These are phyloP conservation scores for Plebejus melissa DNA, from an alignment of 2,888 invertebrate species.

Conservation along the genomic window DNA sequence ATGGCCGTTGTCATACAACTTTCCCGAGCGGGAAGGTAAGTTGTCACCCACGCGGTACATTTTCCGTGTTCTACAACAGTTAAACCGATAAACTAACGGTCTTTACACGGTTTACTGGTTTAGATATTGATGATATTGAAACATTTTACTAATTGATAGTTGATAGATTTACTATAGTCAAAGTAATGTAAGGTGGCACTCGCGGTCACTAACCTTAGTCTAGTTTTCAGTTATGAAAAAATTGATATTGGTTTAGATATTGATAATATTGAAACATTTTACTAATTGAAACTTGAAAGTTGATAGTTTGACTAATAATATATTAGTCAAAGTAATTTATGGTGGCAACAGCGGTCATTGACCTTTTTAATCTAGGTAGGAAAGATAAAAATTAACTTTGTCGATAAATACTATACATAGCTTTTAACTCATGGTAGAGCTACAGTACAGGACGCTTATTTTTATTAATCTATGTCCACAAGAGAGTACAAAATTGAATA, in stretches of 20 bases:
- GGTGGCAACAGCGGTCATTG: no score
- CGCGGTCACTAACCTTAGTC: no score
- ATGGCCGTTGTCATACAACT: constrained; percentile 16
- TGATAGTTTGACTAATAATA: not conserved
- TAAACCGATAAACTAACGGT: not conserved
- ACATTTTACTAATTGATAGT: not conserved
- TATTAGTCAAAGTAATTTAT: no score
- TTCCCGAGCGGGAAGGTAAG: constrained; percentile 6
- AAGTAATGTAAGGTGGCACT: no score
- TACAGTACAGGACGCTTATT: not conserved
- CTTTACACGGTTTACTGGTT: constrained; percentile 13
- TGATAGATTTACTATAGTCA: not conserved
- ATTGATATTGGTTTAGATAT: not conserved
- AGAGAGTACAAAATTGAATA: constrained; percentile 8
- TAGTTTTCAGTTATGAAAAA: no score
- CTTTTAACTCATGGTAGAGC: no score
- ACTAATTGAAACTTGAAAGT: not conserved
- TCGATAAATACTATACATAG: no score
- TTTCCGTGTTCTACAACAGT: constrained; percentile 5
- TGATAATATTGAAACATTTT: not conserved
- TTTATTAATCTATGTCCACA: not conserved
- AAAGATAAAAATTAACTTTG: no score
- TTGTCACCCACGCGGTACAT: constrained; percentile 22
- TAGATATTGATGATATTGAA: not conserved
- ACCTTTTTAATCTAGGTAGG: no score